Percentiles rank a stretch among this genome's conserved stretches.
Evolutionary conservation across 2,113 vertebrate genomes (phyloP).

Genomic region (Rhagologus leucostigma): DNA sequence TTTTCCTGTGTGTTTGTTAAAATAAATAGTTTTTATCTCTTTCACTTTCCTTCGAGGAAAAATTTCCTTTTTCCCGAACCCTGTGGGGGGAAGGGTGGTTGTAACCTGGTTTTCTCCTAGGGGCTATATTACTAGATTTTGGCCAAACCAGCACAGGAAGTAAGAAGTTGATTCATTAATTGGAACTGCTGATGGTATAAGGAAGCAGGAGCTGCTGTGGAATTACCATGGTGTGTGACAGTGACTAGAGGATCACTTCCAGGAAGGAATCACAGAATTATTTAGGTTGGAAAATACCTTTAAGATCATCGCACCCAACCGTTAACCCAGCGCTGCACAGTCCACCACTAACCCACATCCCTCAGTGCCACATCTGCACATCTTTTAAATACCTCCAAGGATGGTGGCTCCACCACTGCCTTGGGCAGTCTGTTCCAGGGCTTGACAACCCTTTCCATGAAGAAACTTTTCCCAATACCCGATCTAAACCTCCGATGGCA

Average conservation of each 20-base stretch:
- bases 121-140: too few relatives aligned
- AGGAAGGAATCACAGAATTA: neutral
- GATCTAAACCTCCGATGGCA: neutral
- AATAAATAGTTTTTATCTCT: too few relatives aligned
- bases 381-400: neutral
- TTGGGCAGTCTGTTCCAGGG: neutral
- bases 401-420: neutral
- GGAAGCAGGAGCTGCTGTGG: neutral
- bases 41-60: too few relatives aligned
- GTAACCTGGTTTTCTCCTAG: too few relatives aligned
- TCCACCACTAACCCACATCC: too few relatives aligned
- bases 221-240: neutral
- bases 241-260: neutral
- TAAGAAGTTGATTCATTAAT: neutral
- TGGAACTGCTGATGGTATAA: neutral
- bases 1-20: too few relatives aligned
- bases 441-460: neutral
- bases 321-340: rapidly evolving
- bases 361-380: neutral
- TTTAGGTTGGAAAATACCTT: neutral
- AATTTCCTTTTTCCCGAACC: too few relatives aligned
- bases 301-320: neutral
- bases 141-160: too few relatives aligned
- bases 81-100: too few relatives aligned
- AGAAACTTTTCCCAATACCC: neutral